Conservation (phyloP, 2,113 vertebrate species). For the Pelodiscus sinensis region DNA sequence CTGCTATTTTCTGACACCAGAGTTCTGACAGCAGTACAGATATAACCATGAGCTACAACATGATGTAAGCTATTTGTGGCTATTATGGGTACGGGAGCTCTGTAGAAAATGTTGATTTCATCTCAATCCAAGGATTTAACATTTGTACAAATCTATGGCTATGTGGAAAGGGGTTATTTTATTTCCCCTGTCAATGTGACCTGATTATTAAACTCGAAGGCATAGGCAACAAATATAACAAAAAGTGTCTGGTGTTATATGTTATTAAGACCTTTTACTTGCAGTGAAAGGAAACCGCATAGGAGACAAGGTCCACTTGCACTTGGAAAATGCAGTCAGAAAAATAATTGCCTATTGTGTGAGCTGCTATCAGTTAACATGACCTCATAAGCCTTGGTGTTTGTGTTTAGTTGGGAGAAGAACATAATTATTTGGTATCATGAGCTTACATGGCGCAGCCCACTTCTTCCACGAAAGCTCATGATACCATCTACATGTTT, state of each 20-base stretch:
- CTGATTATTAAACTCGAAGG: not conserved
- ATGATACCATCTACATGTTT: too few relatives aligned
- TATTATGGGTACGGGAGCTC: not conserved
- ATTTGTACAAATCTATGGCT: constrained; percentile 8
- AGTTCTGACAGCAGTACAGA: constrained; percentile 50
- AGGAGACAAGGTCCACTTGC: not conserved
- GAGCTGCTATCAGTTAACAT: not conserved
- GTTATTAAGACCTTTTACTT: constrained; percentile 13
- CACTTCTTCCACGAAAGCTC: too few relatives aligned
- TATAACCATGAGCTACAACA: constrained; percentile 31
- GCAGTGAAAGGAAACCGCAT: not conserved
- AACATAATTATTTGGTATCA: not conserved
- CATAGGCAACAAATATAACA: not conserved
- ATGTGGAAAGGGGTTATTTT: not conserved
- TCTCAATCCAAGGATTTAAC: constrained; percentile 14
- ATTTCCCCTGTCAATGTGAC: not conserved
- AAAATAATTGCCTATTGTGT: not conserved
- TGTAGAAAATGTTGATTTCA: constrained; percentile 17
- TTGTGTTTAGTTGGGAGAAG: not conserved
- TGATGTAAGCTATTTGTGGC: constrained; percentile 32
- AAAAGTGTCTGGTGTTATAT: not conserved
- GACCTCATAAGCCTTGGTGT: not conserved
- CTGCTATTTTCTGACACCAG: constrained; percentile 43
- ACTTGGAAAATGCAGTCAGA: not conserved
- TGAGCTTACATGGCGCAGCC: too few relatives aligned